Evolutionary conservation across 2,888 invertebrate genomes (phyloP).

Genomic region (Drosophila lutescens): DNA sequence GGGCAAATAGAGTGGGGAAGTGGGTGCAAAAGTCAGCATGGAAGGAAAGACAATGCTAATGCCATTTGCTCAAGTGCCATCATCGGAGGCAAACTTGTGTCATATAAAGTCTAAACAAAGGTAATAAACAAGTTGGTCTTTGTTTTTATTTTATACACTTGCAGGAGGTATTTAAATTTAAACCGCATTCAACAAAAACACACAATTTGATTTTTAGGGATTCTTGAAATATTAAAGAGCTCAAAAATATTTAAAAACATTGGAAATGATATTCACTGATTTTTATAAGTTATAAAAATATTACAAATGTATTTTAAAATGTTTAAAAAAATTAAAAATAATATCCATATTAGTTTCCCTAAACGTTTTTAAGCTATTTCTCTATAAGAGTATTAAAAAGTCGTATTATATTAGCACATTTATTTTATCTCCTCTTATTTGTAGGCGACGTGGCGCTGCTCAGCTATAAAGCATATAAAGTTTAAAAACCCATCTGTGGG

Average conservation of each 20-base stretch:
- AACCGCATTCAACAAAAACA: not conserved
- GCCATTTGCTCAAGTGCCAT: constrained; percentile 71
- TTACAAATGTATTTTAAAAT: too few relatives aligned
- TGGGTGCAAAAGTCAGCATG: not conserved
- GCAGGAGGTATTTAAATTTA: not conserved
- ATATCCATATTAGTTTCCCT: not conserved
- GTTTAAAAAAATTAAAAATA: not conserved
- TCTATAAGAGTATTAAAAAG: not conserved
- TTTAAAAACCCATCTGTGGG: constrained; percentile 24
- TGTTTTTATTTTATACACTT: constrained; percentile 3
- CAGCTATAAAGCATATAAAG: constrained; percentile 50
- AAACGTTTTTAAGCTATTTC: too few relatives aligned
- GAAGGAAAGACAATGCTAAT: constrained; percentile 61
- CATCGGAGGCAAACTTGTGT: constrained; percentile 58
- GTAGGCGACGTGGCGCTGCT: not conserved
- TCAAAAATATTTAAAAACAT: too few relatives aligned
- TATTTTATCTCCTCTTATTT: not conserved
- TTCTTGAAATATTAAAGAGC: too few relatives aligned
- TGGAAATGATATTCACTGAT: not conserved
- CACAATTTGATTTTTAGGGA: too few relatives aligned
- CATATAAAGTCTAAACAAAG: constrained; percentile 78
- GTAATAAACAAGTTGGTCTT: constrained; percentile 74
- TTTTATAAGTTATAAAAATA: too few relatives aligned
- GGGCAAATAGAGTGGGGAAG: not conserved
- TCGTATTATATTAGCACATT: not conserved